phyloP scores from a whole-genome alignment of 2,113 vertebrate species.

The Sus scrofa region DNA sequence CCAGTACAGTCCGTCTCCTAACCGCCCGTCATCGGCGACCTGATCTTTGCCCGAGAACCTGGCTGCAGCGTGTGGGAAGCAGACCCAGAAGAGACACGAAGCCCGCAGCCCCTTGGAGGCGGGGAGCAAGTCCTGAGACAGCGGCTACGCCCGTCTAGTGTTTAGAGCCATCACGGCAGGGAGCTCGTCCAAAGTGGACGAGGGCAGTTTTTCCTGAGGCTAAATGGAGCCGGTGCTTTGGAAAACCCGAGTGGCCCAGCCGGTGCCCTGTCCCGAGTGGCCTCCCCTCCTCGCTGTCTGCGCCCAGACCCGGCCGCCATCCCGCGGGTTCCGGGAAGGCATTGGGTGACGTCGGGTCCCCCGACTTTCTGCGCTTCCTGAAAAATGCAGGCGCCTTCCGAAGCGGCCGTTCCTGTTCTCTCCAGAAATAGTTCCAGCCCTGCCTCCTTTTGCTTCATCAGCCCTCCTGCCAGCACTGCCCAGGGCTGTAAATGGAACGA shows the following conservation, averaged over 20 bases:
- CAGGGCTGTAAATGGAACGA: constrained; percentile 65
- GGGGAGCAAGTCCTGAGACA: neutral
- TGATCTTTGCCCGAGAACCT: neutral
- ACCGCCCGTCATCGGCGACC: no score
- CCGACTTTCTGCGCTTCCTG: constrained; percentile 54
- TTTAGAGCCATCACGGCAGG: neutral
- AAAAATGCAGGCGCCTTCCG: constrained; percentile 65
- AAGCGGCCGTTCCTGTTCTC: constrained; percentile 36
- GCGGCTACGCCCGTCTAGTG: neutral
- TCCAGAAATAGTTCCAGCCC: constrained; percentile 67
- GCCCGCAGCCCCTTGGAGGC: fast-evolving
- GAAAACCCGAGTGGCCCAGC: constrained; percentile 81
- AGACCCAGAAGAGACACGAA: neutral
- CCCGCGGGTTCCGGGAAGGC: constrained; percentile 63
- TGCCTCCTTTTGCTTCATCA: constrained; percentile 49
- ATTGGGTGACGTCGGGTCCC: constrained; percentile 55
- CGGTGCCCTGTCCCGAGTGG: no score
- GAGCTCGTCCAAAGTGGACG: constrained; percentile 69
- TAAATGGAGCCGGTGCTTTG: constrained; percentile 84
- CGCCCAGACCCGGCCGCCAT: neutral
- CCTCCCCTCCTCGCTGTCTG: no score
- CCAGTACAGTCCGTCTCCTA: neutral
- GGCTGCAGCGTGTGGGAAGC: neutral
- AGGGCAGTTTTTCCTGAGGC: constrained; percentile 59
- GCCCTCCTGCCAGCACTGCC: constrained; percentile 57